Percentiles rank a stretch among this genome's conserved stretches.
Evolutionary conservation across 2,888 invertebrate genomes (phyloP).

Genomic region (Scrobipalpa costella): DNA sequence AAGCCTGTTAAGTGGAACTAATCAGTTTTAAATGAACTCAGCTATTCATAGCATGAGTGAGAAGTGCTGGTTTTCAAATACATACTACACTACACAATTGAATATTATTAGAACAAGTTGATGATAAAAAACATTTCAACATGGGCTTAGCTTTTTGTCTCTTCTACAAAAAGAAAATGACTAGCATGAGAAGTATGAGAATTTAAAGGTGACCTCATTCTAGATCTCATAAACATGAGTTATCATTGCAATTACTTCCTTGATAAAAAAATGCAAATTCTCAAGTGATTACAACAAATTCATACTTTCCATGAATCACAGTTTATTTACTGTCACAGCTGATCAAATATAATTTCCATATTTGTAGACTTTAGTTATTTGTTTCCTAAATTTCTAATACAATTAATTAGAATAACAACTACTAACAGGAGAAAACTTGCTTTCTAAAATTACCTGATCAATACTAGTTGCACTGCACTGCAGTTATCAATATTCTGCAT

Average conservation of each 20-base stretch:
- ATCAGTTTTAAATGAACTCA: background rate
- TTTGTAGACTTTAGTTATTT: background rate
- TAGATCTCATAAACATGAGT: background rate
- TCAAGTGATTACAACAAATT: background rate
- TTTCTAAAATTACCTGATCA: slow-evolving; percentile 34
- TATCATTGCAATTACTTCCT: background rate
- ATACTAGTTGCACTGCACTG: slow-evolving; percentile 42
- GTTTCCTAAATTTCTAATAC: background rate
- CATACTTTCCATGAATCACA: background rate
- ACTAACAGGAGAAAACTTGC: background rate
- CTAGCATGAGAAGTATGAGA: background rate
- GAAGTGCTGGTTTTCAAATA: background rate
- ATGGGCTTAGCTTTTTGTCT: no score
- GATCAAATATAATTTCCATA: background rate
- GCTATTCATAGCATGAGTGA: background rate
- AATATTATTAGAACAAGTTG: no score
- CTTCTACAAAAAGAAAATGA: background rate
- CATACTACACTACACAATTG: no score
- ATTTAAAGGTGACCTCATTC: background rate
- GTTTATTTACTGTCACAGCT: slow-evolving; percentile 4
- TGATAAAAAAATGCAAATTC: background rate
- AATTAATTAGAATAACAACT: background rate
- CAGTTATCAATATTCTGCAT: slow-evolving; percentile 42
- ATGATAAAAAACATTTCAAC: no score
- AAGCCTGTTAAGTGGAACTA: background rate